Conservation (phyloP, 2,888 invertebrate species). For the Hermaeophaga mercurialis region DNA sequence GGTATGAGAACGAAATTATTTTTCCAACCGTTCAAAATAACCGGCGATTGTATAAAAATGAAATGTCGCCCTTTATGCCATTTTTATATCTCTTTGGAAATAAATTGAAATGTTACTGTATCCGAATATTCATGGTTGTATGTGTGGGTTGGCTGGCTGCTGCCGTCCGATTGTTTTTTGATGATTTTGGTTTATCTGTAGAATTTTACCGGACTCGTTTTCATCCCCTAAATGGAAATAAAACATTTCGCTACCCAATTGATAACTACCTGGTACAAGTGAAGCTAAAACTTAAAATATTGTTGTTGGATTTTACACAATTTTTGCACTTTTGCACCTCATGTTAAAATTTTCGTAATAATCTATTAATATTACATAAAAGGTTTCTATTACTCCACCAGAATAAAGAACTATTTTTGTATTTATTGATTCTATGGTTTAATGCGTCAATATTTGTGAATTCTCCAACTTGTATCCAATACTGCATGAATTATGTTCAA, state of each 20-base stretch:
- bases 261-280: not conserved
- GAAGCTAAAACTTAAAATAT: too few species aligned
- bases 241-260: not conserved
- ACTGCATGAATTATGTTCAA: too few species aligned
- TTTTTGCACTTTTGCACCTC: too few species aligned
- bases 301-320: too few species aligned
- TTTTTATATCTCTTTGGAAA: slow-evolving; percentile 29
- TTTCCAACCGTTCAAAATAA: slow-evolving; percentile 25
- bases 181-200: slow-evolving; percentile 15
- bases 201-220: not conserved
- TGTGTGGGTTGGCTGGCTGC: slow-evolving; percentile 7
- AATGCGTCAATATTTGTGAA: too few species aligned
- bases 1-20: slow-evolving; percentile 24
- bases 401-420: too few species aligned
- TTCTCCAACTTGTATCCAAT: too few species aligned
- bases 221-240: not conserved
- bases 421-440: too few species aligned
- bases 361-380: too few species aligned
- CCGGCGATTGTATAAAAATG: slow-evolving; percentile 28
- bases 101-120: slow-evolving; percentile 28
- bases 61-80: slow-evolving; percentile 24
- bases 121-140: slow-evolving; percentile 25
- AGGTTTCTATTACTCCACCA: too few species aligned
- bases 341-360: too few species aligned
- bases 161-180: slow-evolving; percentile 19